Evolutionary conservation across 2,113 vertebrate species (phyloP).

Genomic region (Gopherus evgoodei): DNA sequence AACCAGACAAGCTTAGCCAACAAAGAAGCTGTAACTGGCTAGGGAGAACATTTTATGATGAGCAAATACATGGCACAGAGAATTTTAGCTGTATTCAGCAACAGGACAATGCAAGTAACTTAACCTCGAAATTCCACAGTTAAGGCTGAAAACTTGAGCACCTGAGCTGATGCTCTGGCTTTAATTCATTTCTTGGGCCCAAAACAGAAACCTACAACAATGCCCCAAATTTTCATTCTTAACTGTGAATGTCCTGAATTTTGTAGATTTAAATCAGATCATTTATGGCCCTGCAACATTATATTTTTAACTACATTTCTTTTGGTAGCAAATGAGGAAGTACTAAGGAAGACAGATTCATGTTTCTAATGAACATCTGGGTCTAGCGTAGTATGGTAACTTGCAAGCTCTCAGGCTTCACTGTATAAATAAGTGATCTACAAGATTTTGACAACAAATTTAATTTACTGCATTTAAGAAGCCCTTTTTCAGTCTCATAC

Average conservation of each 20-base stretch:
- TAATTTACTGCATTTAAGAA: conserved; percentile 22
- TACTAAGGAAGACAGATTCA: not conserved
- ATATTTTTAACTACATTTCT: not conserved
- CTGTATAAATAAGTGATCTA: conserved; percentile 32
- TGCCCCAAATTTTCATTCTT: conserved; percentile 20
- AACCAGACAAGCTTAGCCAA: conserved; percentile 51
- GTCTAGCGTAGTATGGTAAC: not conserved
- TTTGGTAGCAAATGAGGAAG: not conserved
- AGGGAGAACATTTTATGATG: conserved; percentile 61
- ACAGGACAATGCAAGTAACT: conserved; percentile 49
- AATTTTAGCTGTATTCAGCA: conserved; percentile 58
- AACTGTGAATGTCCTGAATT: conserved; percentile 56
- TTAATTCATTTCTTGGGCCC: conserved; percentile 11
- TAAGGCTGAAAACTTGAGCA: conserved; percentile 14
- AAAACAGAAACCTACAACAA: not conserved
- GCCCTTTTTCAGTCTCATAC: not conserved
- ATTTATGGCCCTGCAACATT: not conserved
- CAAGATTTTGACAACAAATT: conserved; percentile 9
- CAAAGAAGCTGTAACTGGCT: conserved; percentile 71
- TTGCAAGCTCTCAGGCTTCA: conserved; percentile 8
- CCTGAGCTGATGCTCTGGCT: conserved; percentile 30
- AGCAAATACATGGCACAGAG: conserved; percentile 63
- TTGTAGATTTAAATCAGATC: conserved; percentile 14
- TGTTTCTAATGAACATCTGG: conserved; percentile 61
- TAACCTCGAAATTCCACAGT: conserved; percentile 63